Conservation (phyloP, 1,140 invertebrate species). For the Cyclargus thomasi region DNA sequence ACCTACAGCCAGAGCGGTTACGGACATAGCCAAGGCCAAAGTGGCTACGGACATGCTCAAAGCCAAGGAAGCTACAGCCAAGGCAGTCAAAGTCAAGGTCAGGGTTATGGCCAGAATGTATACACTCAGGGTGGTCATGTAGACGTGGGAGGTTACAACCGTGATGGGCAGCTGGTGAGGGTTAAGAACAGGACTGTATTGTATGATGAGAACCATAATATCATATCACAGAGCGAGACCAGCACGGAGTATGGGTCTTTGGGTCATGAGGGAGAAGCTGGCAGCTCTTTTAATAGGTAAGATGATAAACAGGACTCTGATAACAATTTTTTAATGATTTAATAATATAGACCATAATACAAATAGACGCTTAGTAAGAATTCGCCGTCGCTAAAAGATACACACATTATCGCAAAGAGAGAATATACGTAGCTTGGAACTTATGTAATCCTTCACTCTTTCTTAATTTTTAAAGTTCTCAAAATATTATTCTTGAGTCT, state of each 20-base stretch:
- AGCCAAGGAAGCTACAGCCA: conserved; percentile 23
- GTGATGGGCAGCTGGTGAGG: conserved; percentile 38
- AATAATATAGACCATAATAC: too few species aligned
- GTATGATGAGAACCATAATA: conserved; percentile 55
- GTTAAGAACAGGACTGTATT: conserved; percentile 50
- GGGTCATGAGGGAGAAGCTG: conserved; percentile 66
- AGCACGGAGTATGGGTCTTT: conserved; percentile 60
- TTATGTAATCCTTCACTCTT: too few species aligned
- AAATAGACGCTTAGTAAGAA: too few species aligned
- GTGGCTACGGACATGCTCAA: conserved; percentile 28
- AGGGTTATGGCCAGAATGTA: conserved; percentile 26
- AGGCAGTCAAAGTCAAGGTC: conserved; percentile 20
- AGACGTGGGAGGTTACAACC: conserved; percentile 26
- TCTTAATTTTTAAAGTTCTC: too few species aligned
- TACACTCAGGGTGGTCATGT: conserved; percentile 30
- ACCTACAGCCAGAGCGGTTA: neutral
- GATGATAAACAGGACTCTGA: conserved; percentile 7
- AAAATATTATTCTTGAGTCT: too few species aligned
- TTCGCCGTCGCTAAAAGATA: too few species aligned
- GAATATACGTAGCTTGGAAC: too few species aligned
- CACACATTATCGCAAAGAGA: too few species aligned
- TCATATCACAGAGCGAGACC: conserved; percentile 54
- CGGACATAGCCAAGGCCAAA: conserved; percentile 12
- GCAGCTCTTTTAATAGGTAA: conserved; percentile 67
- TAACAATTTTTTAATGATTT: too few species aligned